Conservation (phyloP, 2,797 vertebrate genomes). For the Catharus ustulatus region DNA sequence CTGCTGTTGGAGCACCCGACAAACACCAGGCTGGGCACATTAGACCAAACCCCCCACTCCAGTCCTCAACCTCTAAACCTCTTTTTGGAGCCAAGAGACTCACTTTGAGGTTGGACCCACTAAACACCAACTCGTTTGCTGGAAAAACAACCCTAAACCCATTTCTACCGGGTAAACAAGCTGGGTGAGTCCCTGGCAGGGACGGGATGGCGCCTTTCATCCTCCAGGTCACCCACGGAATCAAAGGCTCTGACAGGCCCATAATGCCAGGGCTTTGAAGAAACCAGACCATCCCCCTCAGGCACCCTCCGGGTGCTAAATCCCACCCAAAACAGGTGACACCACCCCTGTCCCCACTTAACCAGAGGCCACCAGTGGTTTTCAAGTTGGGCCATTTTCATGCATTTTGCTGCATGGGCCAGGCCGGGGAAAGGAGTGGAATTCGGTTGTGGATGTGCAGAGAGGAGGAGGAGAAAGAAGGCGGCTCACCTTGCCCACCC, state of each 20-base stretch:
- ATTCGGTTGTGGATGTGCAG: neutral
- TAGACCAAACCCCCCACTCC: neutral
- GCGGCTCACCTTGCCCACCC: neutral
- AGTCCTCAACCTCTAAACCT: neutral
- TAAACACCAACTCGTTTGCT: neutral
- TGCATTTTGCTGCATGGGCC: neutral
- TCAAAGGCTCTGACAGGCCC: fast-evolving
- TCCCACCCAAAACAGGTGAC: neutral
- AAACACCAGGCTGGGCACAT: neutral
- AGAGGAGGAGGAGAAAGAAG: neutral
- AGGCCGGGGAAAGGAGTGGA: fast-evolving
- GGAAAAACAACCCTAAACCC: neutral
- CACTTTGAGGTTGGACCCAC: neutral
- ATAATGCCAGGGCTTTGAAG: fast-evolving
- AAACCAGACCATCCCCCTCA: neutral
- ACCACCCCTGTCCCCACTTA: neutral
- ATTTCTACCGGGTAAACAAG: fast-evolving
- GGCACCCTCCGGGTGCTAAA: neutral
- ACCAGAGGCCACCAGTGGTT: neutral
- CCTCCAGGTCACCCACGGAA: neutral
- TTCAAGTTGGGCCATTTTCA: neutral
- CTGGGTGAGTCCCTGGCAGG: neutral
- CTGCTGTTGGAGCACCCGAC: neutral
- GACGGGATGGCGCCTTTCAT: fast-evolving
- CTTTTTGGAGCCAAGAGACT: neutral